Evolutionary conservation across 2,888 invertebrate genomes (phyloP), one percentile per base, ranked within the genome.

Genomic region (Cactoblastis cactorum): DNA sequence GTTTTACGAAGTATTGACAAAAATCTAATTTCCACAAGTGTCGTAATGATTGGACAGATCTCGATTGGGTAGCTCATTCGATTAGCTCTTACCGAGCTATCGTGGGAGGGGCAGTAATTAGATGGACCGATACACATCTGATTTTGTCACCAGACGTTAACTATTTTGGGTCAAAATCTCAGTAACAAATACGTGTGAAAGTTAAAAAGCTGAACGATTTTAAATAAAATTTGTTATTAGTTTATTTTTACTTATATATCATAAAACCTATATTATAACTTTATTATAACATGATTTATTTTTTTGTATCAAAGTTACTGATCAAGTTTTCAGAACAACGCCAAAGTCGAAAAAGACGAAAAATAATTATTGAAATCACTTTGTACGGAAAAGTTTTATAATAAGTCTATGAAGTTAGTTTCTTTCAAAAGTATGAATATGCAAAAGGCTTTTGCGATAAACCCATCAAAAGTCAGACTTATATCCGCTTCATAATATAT

Each of bases 401-500:
- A 33, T 14, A 35, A 14, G 1, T 14, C 17, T 17, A 14, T 5
- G 6, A 17, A 17, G 65, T 63, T 61, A 61, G 61, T 59, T 72
- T 71, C 65, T 70, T 73, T 65, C 71, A 72, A 77, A 80, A 74
- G 73, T 77, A 81, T 79, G 77, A 80, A 81, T 81, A 81, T 77
- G 76, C 74, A 66, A 71, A 69, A 67, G 71, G 66, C 72, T 66
- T 61, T 66, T 61, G 61, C 58, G 70, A 73, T 82, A 80, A 85
- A 84, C 69, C 83, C 80, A 81, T 79, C 75, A 69, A 76, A 78
- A 80, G 78, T 77, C 74, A 80, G 79, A 83, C 78, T 81, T 81
- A 79, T 74, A 81, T 82, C 82, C 75, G 77, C 67, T 74, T 77
- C 69, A 78, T 86, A 83, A 84, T 85, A 83, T 86, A 88, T 86